Evolutionary conservation across 2,888 invertebrate genomes (phyloP), one percentile per base, ranked within the genome.

Genomic region (Plagodis pulveraria): DNA sequence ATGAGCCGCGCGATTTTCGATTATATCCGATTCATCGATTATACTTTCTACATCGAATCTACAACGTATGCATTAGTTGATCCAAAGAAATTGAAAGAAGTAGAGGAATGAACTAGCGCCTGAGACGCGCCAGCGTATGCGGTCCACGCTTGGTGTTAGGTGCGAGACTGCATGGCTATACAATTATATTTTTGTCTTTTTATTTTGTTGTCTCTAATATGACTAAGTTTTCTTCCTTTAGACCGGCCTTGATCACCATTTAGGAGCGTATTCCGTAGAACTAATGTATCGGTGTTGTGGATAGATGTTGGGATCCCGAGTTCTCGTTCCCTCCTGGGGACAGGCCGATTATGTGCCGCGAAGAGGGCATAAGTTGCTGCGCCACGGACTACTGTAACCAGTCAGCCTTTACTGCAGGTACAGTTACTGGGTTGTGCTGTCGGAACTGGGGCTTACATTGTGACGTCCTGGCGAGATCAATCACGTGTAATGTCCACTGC

Each of bases 311-410:
- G 93, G 81, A 91, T 81, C 89, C 86, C 85, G 88, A 88, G 79
- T 87, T 83, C 75, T 88, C 93, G 80, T 94, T 95, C 81, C 94
- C 94, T 75, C 94, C 94, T 69, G 93, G 93, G 78, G 91, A 87
- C 81, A 87, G 86, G 85, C 94, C 95, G 68, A 89, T 94, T 76
- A 94, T 94, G 94, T 95, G 95, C 90, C 93, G 94, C 74, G 88
- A 89, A 69, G 77, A 80, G 62, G 84, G 87, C 77, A 86, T 92
- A 68, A 79, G 80, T 72, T 96, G 96, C 95, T 96, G 96, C 92
- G 84, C 93, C 77, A 91, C 93, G 85, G 95, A 96, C 94, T 95
- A 93, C 94, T 96, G 96, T 95, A 96, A 95, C 81, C 84, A 81
- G 60, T 55, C 43, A 53, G 52, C 78, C 77, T 70, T 81, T 74